These are phyloP conservation scores for Hirtodrosophila alboralis DNA, from an alignment of 2,888 invertebrate genomes.

Conservation along the genomic window DNA sequence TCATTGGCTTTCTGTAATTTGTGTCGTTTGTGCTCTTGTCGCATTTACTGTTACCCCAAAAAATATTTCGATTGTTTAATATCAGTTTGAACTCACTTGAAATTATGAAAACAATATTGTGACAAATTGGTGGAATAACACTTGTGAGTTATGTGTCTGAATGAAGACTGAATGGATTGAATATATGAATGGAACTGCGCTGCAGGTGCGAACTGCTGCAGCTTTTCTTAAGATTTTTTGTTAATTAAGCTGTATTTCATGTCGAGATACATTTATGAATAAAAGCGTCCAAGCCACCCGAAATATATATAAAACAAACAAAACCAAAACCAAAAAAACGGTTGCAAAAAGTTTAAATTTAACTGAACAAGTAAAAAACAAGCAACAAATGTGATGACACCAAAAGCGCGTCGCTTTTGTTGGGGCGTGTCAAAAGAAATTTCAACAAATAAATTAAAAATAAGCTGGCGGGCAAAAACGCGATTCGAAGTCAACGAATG, in stretches of 20 bases:
- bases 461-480: conserved; percentile 57
- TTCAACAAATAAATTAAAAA: conserved; percentile 67
- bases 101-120: conserved; percentile 53
- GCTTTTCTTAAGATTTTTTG: conserved; percentile 71
- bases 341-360: conserved; percentile 49
- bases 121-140: conserved; percentile 58
- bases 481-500: conserved; percentile 23
- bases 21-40: conserved; percentile 49
- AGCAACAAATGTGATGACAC: conserved; percentile 70
- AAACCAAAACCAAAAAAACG: conserved; percentile 26
- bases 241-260: conserved; percentile 81
- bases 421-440: conserved; percentile 77
- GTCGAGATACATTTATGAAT: conserved; percentile 74
- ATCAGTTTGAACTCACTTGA: conserved; percentile 51
- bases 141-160: conserved; percentile 12
- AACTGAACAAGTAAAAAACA: conserved; percentile 20
- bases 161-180: conserved; percentile 44
- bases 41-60: conserved; percentile 26
- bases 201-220: conserved; percentile 50
- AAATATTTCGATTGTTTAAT: conserved; percentile 20
- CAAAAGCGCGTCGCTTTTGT: conserved; percentile 63
- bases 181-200: conserved; percentile 78
- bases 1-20: conserved; percentile 59
- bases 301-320: conserved; percentile 20
- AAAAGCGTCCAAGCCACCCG: conserved; percentile 49